Evolutionary conservation across 2,797 vertebrate species (phyloP).

Genomic region (Hylomyscus alleni): DNA sequence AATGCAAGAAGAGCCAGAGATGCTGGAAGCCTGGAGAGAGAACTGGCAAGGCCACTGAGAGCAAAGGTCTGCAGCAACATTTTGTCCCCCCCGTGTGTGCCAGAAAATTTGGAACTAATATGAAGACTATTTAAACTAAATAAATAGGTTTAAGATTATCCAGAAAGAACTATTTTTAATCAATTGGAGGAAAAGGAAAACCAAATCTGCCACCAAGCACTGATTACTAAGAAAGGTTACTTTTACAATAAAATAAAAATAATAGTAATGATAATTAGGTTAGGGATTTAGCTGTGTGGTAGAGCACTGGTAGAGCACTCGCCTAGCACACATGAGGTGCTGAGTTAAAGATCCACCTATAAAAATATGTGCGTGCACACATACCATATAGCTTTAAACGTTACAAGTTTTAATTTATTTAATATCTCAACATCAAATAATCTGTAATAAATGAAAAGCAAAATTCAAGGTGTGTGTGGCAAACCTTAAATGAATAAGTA

Average conservation of each 20-base stretch:
- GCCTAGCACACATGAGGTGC: neutral
- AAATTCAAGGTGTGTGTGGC: neutral
- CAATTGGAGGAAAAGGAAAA: neutral
- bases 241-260: constrained; percentile 36
- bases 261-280: neutral
- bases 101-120: neutral
- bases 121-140: constrained; percentile 27
- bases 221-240: neutral
- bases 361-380: neutral
- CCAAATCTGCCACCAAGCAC: neutral
- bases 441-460: neutral
- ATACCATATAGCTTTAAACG: neutral
- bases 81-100: neutral
- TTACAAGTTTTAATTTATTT: constrained; percentile 2
- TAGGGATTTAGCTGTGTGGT: neutral
- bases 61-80: neutral
- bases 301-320: neutral
- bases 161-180: neutral
- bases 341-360: neutral
- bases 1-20: neutral
- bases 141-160: neutral
- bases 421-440: neutral
- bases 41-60: neutral
- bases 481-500: neutral
- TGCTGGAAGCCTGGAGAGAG: accelerated